Evolutionary conservation across 64 coral and sea anemone species (phyloP).

Genomic region (Pocillopora verrucosa): DNA sequence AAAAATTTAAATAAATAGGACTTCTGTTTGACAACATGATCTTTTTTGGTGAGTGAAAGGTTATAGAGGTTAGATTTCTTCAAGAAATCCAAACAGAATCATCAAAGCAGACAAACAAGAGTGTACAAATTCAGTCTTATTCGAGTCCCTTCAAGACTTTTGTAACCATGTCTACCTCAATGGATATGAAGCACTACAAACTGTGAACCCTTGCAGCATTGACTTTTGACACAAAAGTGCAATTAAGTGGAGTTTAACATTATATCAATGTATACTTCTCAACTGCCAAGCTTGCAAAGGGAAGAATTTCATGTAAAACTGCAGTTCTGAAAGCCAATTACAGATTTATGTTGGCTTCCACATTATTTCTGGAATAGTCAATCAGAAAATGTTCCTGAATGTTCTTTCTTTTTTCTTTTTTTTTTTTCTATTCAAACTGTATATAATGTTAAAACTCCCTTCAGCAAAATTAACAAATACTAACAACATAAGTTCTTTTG

Average conservation of each 20-base stretch:
- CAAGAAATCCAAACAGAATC: neutral
- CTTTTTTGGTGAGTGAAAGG: neutral
- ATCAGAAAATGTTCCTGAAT: neutral
- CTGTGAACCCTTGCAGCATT: neutral
- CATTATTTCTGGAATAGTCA: neutral
- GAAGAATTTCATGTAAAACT: neutral
- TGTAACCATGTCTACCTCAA: slow-evolving; percentile 3
- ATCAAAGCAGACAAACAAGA: neutral
- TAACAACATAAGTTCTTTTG: neutral
- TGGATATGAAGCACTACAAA: neutral
- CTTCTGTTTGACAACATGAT: neutral
- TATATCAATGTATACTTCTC: neutral
- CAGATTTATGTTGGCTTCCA: no score
- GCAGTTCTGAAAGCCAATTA: neutral
- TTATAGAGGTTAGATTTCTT: neutral
- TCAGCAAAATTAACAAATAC: neutral
- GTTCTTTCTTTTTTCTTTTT: neutral
- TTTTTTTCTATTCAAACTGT: neutral
- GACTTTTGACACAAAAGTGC: neutral
- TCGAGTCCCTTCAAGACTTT: neutral
- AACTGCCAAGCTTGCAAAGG: neutral
- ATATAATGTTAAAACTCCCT: neutral
- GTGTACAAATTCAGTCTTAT: neutral
- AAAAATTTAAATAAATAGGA: neutral
- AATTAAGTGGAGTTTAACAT: slow-evolving; percentile 2